Base-by-base conservation (phyloP, 1,140 invertebrate species). In the Ceratitis capitata region DNA sequence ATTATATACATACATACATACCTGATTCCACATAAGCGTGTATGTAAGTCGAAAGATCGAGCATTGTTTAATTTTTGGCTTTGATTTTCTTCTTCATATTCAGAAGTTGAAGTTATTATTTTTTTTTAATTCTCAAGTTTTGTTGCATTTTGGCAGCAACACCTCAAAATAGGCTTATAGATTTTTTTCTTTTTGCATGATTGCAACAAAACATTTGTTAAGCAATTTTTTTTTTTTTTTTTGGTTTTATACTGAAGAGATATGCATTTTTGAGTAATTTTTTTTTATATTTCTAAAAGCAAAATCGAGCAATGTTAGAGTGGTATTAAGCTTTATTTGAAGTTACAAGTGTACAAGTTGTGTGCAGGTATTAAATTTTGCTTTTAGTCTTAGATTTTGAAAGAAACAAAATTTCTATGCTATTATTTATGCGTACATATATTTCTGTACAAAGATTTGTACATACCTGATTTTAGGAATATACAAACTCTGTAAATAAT, bases 151-250 rank as follows among this genome's bases (percentile, higher is more conserved):
- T 78, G 35, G 39, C 69, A 78, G 19, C 39, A 47, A 39, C n/a
- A 78, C 19, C 39, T 78, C 45, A 45, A 78, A 78, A 78, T 78
- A 78, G 69, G 69, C 69, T 45, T 78, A 78, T 2, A 78, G 39
- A 78, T 45, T 16, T 78, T 45, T 19, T 26, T 56, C n/a, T 61
- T 6, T 61, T 0, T 61, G 12, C 51, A 9, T 53, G 51, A 53
- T 1, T 19, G 14, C 7, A 4, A 19, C 51, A 53, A 16, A 53
- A 53, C 9, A 53, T 10, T 53, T 53, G 51, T 53, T 53, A 19
- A 19, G 51, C 51, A 53, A 53, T 19, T 53, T 1, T 19, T 1
- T 47, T 47, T 47, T 47, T 47, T 47, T 47, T 47, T 5, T 47
- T 47, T 53, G 4, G 51, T 53, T 53, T 53, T 53, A 16, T 19